A percentile compares a stretch with the other conserved stretches of the same genome.
phyloP scores from a whole-genome alignment of 2,888 invertebrate species.

The Salpingus planirostris region DNA sequence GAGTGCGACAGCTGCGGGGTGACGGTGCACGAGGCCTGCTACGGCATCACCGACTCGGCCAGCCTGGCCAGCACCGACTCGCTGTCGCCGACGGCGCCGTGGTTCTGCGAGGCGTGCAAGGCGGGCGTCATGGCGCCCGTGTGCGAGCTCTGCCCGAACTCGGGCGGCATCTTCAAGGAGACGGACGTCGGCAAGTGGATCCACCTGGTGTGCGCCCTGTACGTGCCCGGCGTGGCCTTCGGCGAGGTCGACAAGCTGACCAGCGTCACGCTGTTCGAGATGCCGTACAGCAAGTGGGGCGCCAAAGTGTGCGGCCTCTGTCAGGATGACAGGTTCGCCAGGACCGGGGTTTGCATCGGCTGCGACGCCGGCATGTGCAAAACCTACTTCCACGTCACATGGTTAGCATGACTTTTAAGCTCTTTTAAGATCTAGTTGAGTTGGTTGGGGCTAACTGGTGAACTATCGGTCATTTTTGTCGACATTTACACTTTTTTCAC shows the following conservation, averaged over 20 bases:
- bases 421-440: too few relatives aligned
- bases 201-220: conserved; percentile 91
- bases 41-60: conserved; percentile 86
- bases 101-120: conserved; percentile 99
- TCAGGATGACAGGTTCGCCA: conserved; percentile 73
- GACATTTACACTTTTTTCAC: too few relatives aligned
- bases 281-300: conserved; percentile 97
- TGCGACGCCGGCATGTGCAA: conserved; percentile 99
- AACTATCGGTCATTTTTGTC: too few relatives aligned
- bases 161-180: conserved; percentile 87
- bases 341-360: conserved; percentile 91
- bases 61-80: conserved; percentile 90
- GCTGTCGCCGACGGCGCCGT: conserved; percentile 92
- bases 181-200: conserved; percentile 98
- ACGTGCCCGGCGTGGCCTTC: conserved; percentile 95
- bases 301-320: conserved; percentile 87
- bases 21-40: conserved; percentile 95
- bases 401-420: conserved; percentile 48
- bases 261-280: conserved; percentile 90
- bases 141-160: conserved; percentile 94
- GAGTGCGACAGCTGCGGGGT: conserved; percentile 96
- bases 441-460: too few relatives aligned
- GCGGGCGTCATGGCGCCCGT: conserved; percentile 80
- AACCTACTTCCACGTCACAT: conserved; percentile 95
- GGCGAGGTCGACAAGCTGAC: conserved; percentile 88